Conservation (phyloP, 2,797 vertebrate genomes). For the Chaetophractus vellerosus region DNA sequence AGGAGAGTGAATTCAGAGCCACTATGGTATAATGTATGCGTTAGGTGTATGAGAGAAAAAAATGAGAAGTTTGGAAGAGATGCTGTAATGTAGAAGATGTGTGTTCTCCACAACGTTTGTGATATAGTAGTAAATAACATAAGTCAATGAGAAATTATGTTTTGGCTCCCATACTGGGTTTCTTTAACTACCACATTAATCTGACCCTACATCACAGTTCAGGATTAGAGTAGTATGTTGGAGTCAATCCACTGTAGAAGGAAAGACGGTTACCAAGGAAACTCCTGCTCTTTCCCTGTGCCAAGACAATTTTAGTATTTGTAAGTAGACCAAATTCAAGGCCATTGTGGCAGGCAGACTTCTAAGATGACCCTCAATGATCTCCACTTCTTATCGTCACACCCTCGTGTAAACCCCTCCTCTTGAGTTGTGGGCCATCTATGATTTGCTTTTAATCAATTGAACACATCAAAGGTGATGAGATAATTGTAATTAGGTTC, state of each 20-base stretch:
- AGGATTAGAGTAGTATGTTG: background rate
- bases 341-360: background rate
- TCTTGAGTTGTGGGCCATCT: background rate
- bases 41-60: background rate
- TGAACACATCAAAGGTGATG: background rate
- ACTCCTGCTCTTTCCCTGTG: background rate
- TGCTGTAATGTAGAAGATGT: accelerated
- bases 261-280: background rate
- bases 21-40: accelerated
- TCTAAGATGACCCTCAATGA: background rate
- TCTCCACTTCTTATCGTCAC: background rate
- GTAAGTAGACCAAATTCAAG: background rate
- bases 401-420: background rate
- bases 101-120: background rate
- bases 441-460: background rate
- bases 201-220: background rate
- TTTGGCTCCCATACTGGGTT: background rate
- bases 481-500: background rate
- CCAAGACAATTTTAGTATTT: background rate
- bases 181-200: background rate
- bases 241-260: background rate
- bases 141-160: background rate
- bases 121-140: background rate
- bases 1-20: background rate
- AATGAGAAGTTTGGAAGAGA: background rate